phyloP scores from a whole-genome alignment of 1,140 invertebrate genomes.

The Apocrypta bakeri region DNA sequence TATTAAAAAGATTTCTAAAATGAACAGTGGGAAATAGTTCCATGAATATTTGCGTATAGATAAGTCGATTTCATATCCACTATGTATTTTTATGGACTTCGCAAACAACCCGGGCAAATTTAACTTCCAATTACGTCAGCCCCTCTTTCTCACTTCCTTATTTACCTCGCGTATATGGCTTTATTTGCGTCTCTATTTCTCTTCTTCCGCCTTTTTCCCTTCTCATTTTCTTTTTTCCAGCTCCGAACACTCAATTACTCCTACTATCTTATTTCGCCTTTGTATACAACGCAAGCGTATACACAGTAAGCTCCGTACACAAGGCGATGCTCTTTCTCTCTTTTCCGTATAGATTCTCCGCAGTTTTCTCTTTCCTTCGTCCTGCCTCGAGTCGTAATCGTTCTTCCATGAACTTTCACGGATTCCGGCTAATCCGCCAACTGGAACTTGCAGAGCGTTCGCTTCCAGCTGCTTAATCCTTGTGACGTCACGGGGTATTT shows the following conservation, averaged over 20 bases:
- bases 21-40: no score
- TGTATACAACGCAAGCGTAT: not conserved
- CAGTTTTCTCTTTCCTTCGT: not conserved
- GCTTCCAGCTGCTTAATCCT: conserved; percentile 32
- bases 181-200: not conserved
- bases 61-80: not conserved
- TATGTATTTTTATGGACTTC: not conserved
- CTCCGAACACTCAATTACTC: not conserved
- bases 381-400: conserved; percentile 25
- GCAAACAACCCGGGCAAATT: not conserved
- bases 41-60: no score
- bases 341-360: not conserved
- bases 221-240: not conserved
- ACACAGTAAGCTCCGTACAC: no score
- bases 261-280: not conserved
- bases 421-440: conserved; percentile 36
- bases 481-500: conserved; percentile 41
- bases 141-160: not conserved
- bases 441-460: conserved; percentile 26
- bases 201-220: not conserved
- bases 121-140: not conserved
- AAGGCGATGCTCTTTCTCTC: not conserved
- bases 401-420: conserved; percentile 46
- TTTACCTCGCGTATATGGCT: not conserved
- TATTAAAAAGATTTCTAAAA: no score